Conservation (phyloP, 23 tunicate species). For the Corella eumyota region DNA sequence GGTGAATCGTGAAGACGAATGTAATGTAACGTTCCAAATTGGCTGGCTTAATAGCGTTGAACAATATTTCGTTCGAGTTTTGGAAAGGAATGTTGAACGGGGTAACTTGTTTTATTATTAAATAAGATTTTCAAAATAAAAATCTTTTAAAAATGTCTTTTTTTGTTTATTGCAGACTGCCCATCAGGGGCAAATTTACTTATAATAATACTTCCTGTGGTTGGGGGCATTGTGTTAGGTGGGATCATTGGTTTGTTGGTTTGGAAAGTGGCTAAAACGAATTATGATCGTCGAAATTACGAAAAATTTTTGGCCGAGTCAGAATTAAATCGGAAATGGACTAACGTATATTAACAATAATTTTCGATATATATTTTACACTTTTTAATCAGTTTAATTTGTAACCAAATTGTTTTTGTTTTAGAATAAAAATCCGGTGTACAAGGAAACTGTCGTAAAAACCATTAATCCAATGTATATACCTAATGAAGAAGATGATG, state of each 20-base stretch:
- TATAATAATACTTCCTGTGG: slow-evolving; percentile 10
- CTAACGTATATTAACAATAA: no score
- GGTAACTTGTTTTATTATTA: neutral
- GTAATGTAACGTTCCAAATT: neutral
- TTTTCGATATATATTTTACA: no score
- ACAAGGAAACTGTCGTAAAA: no score
- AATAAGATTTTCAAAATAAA: no score
- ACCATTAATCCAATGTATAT: no score
- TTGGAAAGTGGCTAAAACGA: slow-evolving; percentile 11
- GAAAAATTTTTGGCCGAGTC: slow-evolving; percentile 20
- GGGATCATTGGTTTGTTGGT: slow-evolving; percentile 24
- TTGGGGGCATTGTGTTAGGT: slow-evolving; percentile 13
- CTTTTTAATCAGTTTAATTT: no score
- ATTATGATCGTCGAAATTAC: slow-evolving; percentile 10
- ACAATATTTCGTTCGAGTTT: neutral
- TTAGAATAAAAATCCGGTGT: no score
- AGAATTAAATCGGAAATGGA: no score
- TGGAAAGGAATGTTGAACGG: neutral
- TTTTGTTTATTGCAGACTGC: slow-evolving; percentile 17
- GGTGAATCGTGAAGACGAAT: neutral
- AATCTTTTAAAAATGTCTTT: neutral
- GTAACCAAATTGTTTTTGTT: no score
- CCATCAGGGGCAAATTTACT: slow-evolving; percentile 18
- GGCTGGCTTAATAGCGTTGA: slow-evolving; percentile 3
- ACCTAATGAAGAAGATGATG: no score